phyloP scores from a whole-genome alignment of 2,888 invertebrate species.

The Lasioglossum malachurum region DNA sequence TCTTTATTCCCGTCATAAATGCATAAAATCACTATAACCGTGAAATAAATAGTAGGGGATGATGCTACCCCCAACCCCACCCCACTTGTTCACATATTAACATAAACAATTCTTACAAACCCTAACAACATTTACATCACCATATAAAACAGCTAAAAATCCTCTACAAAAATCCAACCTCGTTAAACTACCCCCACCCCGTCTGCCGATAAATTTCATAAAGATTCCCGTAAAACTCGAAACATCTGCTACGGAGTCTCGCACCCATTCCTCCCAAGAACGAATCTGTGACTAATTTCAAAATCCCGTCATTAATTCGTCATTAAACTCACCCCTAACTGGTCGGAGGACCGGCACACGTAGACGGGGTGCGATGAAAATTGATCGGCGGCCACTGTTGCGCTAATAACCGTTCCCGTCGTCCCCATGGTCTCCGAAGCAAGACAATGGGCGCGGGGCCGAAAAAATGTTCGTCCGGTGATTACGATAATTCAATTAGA shows the following conservation, averaged over 20 bases:
- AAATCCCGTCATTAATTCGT: conserved; percentile 24
- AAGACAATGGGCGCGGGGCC: conserved; percentile 27
- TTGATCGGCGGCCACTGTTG: conserved; percentile 20
- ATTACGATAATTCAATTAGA: conserved; percentile 78
- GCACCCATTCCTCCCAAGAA: neutral
- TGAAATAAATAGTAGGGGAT: too few species aligned
- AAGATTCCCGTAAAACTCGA: neutral
- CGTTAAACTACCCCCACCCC: neutral
- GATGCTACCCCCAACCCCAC: too few species aligned
- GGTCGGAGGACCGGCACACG: neutral
- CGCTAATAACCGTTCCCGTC: conserved; percentile 34
- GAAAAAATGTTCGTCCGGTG: conserved; percentile 62
- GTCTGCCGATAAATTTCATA: neutral
- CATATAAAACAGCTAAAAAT: neutral
- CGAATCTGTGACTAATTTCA: neutral
- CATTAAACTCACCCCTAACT: conserved; percentile 8
- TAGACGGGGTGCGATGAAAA: conserved; percentile 17
- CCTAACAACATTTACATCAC: neutral
- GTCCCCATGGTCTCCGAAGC: conserved; percentile 5
- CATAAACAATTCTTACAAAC: neutral
- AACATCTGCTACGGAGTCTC: neutral
- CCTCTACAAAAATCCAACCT: neutral
- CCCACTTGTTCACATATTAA: too few species aligned
- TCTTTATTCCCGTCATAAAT: too few species aligned
- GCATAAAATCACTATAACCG: too few species aligned